phyloP scores from a whole-genome alignment of 92 coral and sea anemone genomes.

The Heliopora coerulea region DNA sequence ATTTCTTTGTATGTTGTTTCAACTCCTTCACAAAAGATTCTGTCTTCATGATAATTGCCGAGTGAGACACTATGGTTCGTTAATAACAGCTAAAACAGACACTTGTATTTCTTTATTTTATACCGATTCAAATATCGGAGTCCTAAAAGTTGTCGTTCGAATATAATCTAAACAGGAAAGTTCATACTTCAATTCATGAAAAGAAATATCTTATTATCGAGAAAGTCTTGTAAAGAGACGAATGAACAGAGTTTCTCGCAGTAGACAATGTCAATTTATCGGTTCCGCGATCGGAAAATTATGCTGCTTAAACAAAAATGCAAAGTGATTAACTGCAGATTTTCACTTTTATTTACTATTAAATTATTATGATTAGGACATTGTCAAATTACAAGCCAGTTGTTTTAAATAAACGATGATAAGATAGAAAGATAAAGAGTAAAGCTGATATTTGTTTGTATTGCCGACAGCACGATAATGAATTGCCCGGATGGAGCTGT shows the following conservation, averaged over 20 bases:
- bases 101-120: slow-evolving; percentile 2
- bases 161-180: neutral
- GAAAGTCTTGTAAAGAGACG: neutral
- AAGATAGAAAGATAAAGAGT: neutral
- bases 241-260: slow-evolving; percentile 1
- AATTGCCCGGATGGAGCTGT: slow-evolving; percentile 26
- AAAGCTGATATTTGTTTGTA: neutral
- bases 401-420: neutral
- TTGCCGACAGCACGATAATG: slow-evolving; percentile 25
- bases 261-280: neutral
- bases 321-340: neutral
- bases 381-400: neutral
- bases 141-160: neutral
- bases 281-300: neutral
- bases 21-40: slow-evolving; percentile 1
- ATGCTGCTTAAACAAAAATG: neutral
- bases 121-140: neutral
- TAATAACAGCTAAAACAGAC: slow-evolving; percentile 18
- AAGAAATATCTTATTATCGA: neutral
- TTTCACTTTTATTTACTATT: neutral
- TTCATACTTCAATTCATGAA: neutral
- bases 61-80: slow-evolving; percentile 34
- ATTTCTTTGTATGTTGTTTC: slow-evolving; percentile 13
- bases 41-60: slow-evolving; percentile 10
- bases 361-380: neutral